Conservation (phyloP, 2,888 invertebrate genomes). For the Operophtera brumata region DNA sequence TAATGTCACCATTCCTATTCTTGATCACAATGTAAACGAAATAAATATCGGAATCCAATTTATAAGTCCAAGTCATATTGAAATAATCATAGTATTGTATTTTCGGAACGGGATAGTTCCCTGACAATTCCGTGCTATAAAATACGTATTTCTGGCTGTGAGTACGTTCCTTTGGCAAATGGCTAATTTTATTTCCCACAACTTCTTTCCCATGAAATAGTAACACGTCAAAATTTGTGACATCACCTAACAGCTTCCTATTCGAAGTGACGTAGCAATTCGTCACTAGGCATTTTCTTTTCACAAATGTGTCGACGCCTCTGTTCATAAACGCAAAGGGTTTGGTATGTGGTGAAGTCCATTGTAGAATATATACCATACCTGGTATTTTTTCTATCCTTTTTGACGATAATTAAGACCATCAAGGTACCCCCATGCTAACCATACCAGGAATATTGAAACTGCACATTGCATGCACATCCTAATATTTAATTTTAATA, state of each 20-base stretch:
- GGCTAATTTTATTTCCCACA: conserved; percentile 1
- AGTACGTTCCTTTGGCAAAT: conserved; percentile 42
- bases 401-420: background rate
- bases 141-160: conserved; percentile 53
- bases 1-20: conserved; percentile 52
- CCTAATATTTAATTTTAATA: background rate
- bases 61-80: conserved; percentile 61
- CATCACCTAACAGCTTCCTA: conserved; percentile 37
- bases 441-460: background rate
- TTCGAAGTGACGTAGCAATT: conserved; percentile 58
- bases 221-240: no score
- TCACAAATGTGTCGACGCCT: conserved; percentile 47
- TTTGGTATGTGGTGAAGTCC: conserved; percentile 46
- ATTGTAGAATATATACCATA: conserved; percentile 28
- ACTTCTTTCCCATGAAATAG: conserved; percentile 55
- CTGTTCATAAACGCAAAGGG: conserved; percentile 42
- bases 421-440: background rate
- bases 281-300: conserved; percentile 45
- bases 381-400: background rate
- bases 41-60: conserved; percentile 46
- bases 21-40: conserved; percentile 51
- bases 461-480: conserved; percentile 1
- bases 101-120: conserved; percentile 47
- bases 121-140: conserved; percentile 50
- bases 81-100: conserved; percentile 44